Conservation (phyloP, 2,797 vertebrate genomes). For the Micropoecilia bifurca region DNA sequence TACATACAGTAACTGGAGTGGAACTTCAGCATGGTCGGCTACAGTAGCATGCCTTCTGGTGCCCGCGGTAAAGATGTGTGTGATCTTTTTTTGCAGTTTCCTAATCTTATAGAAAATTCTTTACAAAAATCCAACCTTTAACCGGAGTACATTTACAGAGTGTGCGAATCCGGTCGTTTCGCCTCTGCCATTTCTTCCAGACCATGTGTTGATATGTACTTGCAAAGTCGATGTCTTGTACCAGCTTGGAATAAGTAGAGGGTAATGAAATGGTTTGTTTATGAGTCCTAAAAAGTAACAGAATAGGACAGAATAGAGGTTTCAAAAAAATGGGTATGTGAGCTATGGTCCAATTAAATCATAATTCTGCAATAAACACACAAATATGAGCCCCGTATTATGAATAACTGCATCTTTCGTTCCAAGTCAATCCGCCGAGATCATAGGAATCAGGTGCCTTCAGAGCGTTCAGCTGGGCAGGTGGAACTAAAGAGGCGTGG, state of each 20-base stretch:
- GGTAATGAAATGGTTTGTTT: neutral
- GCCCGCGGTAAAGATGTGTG: neutral
- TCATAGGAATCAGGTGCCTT: neutral
- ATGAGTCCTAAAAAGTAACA: neutral
- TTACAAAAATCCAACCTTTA: neutral
- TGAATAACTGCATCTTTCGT: neutral
- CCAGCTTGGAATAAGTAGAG: neutral
- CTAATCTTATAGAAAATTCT: neutral
- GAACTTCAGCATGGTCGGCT: constrained; percentile 24
- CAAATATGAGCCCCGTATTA: neutral
- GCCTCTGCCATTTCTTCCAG: neutral
- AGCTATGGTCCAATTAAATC: neutral
- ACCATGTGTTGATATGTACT: neutral
- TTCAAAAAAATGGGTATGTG: neutral
- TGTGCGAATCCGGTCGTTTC: neutral
- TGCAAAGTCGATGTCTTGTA: neutral
- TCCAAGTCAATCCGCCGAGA: neutral
- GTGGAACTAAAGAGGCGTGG: neutral
- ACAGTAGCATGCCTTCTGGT: constrained; percentile 2
- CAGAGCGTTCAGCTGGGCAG: neutral
- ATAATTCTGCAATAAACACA: neutral
- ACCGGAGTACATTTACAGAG: neutral
- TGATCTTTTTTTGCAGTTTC: neutral
- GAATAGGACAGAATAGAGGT: neutral
- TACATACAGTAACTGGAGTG: constrained; percentile 10